phyloP scores from a whole-genome alignment of 2,888 invertebrate species.

The Drosophila pseudotakahashii region DNA sequence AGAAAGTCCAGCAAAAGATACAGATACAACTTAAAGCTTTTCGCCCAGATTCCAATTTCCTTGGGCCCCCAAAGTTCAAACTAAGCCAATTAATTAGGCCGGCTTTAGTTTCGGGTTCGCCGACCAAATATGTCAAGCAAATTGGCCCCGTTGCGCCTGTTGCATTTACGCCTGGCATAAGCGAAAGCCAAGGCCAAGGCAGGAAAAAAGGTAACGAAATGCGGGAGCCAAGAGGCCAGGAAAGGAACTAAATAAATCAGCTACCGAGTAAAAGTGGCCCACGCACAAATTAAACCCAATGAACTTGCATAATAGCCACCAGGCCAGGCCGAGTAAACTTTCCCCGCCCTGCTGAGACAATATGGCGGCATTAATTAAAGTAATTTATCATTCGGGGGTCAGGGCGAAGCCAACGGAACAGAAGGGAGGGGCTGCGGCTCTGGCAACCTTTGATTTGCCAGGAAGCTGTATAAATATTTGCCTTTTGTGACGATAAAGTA shows the following conservation, averaged over 20 bases:
- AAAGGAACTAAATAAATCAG: slow-evolving; percentile 70
- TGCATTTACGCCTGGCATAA: slow-evolving; percentile 53
- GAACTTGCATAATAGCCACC: slow-evolving; percentile 73
- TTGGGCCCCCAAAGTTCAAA: slow-evolving; percentile 50
- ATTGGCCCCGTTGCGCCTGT: slow-evolving; percentile 65
- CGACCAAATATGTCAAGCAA: slow-evolving; percentile 71
- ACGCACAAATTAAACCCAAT: slow-evolving; percentile 76
- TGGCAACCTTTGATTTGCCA: slow-evolving; percentile 67
- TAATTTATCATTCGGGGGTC: slow-evolving; percentile 81
- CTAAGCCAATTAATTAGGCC: slow-evolving; percentile 75
- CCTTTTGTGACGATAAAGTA: slow-evolving; percentile 49
- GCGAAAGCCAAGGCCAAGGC: neutral
- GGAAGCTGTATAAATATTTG: slow-evolving; percentile 77
- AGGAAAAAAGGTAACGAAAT: slow-evolving; percentile 57
- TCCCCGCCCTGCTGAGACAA: slow-evolving; percentile 64
- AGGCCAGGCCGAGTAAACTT: slow-evolving; percentile 30
- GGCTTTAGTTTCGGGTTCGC: slow-evolving; percentile 48
- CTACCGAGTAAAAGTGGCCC: slow-evolving; percentile 40
- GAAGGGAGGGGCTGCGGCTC: neutral
- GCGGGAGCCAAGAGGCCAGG: slow-evolving; percentile 42
- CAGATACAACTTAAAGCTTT: slow-evolving; percentile 55
- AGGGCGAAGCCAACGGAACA: slow-evolving; percentile 57
- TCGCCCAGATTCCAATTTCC: slow-evolving; percentile 17
- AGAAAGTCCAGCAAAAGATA: slow-evolving; percentile 6
- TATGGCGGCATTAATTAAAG: slow-evolving; percentile 83